Conservation (phyloP, 2,113 vertebrate species). For the Menura novaehollandiae region DNA sequence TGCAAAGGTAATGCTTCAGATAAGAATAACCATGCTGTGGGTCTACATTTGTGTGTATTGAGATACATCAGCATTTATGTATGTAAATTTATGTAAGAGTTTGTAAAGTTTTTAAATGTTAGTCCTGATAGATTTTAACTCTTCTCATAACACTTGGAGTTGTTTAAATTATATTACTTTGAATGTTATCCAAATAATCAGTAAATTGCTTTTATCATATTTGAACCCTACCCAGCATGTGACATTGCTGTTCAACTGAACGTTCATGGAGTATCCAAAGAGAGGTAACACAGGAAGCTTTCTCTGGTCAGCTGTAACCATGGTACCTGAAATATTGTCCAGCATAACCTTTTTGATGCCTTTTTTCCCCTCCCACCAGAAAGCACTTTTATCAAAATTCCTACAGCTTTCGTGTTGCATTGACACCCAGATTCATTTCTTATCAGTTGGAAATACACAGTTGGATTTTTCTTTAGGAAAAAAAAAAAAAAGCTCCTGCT, state of each 20-base stretch:
- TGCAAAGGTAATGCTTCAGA: neutral
- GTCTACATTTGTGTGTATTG: fast-evolving
- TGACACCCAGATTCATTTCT: constrained; percentile 29
- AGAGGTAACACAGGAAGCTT: neutral
- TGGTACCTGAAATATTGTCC: neutral
- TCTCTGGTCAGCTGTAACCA: constrained; percentile 1
- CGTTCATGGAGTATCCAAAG: neutral
- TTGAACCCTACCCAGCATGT: neutral
- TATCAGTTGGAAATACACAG: constrained; percentile 16
- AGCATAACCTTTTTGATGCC: neutral
- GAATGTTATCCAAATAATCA: neutral
- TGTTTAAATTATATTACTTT: neutral
- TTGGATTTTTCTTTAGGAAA: constrained; percentile 6
- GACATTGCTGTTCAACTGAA: neutral
- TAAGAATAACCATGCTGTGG: neutral
- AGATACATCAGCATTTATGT: neutral
- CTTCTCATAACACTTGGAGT: neutral
- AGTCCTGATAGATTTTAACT: neutral
- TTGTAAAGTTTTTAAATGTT: neutral
- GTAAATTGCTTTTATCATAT: neutral
- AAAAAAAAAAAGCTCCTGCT: neutral
- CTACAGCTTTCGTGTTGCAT: neutral
- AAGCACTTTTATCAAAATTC: constrained; percentile 12
- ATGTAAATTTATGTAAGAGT: neutral
- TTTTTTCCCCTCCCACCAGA: neutral